Conservation (phyloP, 1,140 invertebrate species). For the Rhopalosiphum padi region DNA sequence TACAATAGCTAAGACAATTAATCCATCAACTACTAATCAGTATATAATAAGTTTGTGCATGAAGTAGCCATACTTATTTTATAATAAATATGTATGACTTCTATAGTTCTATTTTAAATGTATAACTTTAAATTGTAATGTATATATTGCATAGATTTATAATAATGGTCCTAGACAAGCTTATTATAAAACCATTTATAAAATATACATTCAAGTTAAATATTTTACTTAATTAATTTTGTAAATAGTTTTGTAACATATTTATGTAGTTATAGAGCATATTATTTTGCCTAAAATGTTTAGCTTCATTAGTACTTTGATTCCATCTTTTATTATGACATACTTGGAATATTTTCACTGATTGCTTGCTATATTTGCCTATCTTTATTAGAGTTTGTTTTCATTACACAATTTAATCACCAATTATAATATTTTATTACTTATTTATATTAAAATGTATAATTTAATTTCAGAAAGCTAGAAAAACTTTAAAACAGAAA, state of each 20-base stretch:
- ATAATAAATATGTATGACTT: too few species aligned
- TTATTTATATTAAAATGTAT: background rate
- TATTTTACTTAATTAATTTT: background rate
- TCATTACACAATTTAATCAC: background rate
- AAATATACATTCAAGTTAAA: background rate
- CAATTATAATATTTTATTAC: background rate
- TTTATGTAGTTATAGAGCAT: background rate
- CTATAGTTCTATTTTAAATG: too few species aligned
- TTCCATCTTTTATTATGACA: background rate
- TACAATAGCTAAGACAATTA: background rate
- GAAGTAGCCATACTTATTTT: background rate
- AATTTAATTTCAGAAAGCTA: conserved; percentile 14
- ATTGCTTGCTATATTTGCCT: background rate
- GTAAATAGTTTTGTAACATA: background rate
- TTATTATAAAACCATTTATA: background rate
- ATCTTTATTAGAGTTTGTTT: background rate
- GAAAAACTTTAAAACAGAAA: conserved; percentile 25
- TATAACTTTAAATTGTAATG: too few species aligned
- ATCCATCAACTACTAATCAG: background rate
- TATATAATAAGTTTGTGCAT: background rate
- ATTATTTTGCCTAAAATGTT: background rate
- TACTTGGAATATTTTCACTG: background rate
- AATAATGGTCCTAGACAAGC: background rate
- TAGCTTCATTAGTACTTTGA: background rate
- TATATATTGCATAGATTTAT: too few species aligned